Evolutionary conservation across 37 sponge, comb jelly and placozoan species (phyloP).

Genomic region (Ianthella basta): DNA sequence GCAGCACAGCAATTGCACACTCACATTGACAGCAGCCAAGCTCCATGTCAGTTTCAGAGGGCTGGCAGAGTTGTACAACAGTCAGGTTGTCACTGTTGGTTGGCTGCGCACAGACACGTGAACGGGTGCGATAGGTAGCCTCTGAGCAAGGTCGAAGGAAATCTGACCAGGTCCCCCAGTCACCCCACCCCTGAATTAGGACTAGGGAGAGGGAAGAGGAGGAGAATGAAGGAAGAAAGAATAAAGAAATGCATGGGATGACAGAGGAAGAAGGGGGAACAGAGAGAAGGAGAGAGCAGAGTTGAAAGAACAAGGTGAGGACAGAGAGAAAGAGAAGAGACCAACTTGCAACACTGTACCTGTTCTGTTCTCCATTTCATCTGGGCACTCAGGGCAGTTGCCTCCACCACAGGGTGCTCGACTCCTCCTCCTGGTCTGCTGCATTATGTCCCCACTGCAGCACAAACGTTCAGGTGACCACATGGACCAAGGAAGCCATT

Average conservation of each 20-base stretch:
- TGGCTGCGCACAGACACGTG: neutral
- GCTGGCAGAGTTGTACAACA: neutral
- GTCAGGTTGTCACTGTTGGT: neutral
- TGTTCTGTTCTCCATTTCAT: conserved; percentile 1
- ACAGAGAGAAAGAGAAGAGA: neutral
- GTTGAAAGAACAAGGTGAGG: neutral
- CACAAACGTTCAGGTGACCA: neutral
- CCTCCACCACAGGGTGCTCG: neutral
- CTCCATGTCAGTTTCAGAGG: neutral
- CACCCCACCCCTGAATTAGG: neutral
- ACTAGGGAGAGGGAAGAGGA: neutral
- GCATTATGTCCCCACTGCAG: neutral
- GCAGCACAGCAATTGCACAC: no score
- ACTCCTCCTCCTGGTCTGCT: neutral
- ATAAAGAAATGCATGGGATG: no score
- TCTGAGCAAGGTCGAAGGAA: conserved; percentile 6
- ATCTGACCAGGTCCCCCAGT: conserved; percentile 8
- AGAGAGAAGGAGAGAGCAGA: neutral
- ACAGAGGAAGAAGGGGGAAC: no score
- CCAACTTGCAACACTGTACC: neutral
- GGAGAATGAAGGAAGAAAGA: no score
- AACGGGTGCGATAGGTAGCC: neutral
- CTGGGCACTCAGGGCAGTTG: neutral
- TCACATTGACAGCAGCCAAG: conserved; percentile 3
- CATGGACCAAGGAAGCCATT: neutral